Percentiles rank a stretch among this genome's conserved stretches.
These are phyloP conservation scores for Drosophila siamana DNA, from an alignment of 2,888 invertebrate species.

Conservation along the genomic window DNA sequence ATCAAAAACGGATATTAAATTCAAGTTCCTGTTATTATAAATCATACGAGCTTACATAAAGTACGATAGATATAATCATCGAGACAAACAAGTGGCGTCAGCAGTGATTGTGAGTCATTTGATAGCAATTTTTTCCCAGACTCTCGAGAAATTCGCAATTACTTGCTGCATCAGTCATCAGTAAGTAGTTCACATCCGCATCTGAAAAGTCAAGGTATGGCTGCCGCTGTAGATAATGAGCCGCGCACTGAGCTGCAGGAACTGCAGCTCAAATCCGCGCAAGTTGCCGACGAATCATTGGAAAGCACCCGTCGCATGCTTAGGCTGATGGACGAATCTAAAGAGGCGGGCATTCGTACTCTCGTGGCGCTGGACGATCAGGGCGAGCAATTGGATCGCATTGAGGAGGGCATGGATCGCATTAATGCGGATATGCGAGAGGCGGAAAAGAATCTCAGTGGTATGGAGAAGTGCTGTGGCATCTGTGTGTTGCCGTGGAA, in stretches of 20 bases:
- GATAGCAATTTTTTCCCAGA: conserved; percentile 35
- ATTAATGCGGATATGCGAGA: conserved; percentile 83
- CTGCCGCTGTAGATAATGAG: conserved; percentile 67
- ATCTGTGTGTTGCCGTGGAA: conserved; percentile 81
- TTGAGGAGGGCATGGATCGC: conserved; percentile 83
- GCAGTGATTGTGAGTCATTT: conserved; percentile 62
- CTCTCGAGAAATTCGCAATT: conserved; percentile 47
- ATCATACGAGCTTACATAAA: conserved; percentile 31
- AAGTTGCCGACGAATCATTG: conserved; percentile 81
- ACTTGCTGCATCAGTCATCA: conserved; percentile 62
- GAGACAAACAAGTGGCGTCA: conserved; percentile 30
- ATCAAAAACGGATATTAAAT: conserved; percentile 10
- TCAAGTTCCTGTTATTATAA: conserved; percentile 28
- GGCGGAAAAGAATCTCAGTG: conserved; percentile 82
- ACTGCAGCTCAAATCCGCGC: conserved; percentile 78
- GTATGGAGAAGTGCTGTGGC: conserved; percentile 83
- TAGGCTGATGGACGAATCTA: conserved; percentile 79
- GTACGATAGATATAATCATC: not conserved
- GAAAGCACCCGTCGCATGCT: conserved; percentile 83
- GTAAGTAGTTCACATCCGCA: conserved; percentile 16
- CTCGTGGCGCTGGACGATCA: conserved; percentile 81
- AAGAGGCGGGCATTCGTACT: conserved; percentile 82
- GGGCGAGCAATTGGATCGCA: conserved; percentile 81
- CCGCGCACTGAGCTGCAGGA: conserved; percentile 82
- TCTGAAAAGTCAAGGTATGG: conserved; percentile 53